phyloP scores from a whole-genome alignment of 1,140 invertebrate species.

The Conus betulinus region DNA sequence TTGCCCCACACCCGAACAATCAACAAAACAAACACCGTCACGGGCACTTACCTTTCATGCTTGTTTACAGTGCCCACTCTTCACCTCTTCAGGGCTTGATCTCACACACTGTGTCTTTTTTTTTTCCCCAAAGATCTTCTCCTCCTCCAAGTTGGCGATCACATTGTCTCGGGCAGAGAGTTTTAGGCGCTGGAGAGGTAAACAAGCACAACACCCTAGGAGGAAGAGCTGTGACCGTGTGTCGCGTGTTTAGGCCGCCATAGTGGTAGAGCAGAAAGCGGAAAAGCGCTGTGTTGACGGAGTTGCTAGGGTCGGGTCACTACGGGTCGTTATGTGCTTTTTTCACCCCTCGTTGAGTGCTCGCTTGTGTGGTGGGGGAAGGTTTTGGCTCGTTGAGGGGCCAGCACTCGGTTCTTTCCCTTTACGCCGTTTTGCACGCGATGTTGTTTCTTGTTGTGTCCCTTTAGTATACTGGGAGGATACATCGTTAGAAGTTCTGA shows the following conservation, averaged over 20 bases:
- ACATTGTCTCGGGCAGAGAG: neutral
- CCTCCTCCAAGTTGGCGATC: neutral
- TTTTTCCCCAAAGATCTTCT: neutral
- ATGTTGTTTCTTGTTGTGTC: neutral
- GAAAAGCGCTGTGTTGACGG: constrained; percentile 34
- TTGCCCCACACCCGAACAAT: no score
- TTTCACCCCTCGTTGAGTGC: neutral
- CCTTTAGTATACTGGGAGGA: no score
- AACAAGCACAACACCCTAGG: neutral
- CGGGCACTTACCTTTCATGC: constrained; percentile 29
- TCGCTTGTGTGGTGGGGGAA: neutral
- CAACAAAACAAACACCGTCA: no score
- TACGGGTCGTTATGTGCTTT: constrained; percentile 11
- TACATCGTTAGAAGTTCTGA: no score
- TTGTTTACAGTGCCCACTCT: neutral
- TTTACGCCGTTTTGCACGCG: neutral
- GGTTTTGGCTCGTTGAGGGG: neutral
- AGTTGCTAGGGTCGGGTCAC: constrained; percentile 37
- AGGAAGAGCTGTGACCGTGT: neutral
- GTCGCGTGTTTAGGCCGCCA: constrained; percentile 21
- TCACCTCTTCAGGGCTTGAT: neutral
- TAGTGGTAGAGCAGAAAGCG: neutral
- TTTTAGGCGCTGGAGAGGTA: neutral
- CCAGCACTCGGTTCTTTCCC: neutral
- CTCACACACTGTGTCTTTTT: neutral